Base-by-base conservation (phyloP, 2,888 invertebrate genomes). In the Yponomeuta evonymella region DNA sequence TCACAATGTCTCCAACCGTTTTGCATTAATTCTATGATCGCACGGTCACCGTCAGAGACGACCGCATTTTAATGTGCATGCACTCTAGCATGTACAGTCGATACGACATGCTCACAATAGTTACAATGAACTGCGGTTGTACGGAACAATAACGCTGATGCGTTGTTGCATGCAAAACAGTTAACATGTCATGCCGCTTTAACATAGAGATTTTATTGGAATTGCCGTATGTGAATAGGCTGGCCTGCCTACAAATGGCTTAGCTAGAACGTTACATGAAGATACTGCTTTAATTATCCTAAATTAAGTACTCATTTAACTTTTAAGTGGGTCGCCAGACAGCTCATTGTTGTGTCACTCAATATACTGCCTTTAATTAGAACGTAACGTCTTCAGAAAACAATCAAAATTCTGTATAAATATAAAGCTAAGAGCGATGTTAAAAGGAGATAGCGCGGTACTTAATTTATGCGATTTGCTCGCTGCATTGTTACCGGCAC, bases 11-110 rank as follows among this genome's bases (percentile, higher is more conserved):
- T 63, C 62, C 70, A 63, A 6, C 36, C 70, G 43, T 63, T 70
- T 23, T 23, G 36, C 70, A 70, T 70, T 70, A 70, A 62, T 70
- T 65, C 65, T 48, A 70, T 65, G 65, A 78, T 77, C 78, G 78
- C 79, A 77, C 81, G 81, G 81, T 82, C 81, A 78, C 78, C 75
- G 81, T 81, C 87, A 82, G 83, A 87, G 83, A 87, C 89, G 89
- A 88, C 84, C 87, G 86, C 86, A 88, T 90, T 90, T 89, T 88
- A 90, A 90, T 89, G 89, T 89, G 88, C 90, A 89, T 87, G 86
- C 86, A 88, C 89, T 63, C 48, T 6, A 15, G 33, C 29, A 69
- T 48, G 30, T 64, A 71, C 68, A 72, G 33, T 89, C 88, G 84
- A 88, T 85, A 84, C 84, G 76, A 36, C 48, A 65, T 33, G 33